These are phyloP conservation scores for Tragelaphus scriptus DNA, from an alignment of 2,113 vertebrate species.

Conservation along the genomic window DNA sequence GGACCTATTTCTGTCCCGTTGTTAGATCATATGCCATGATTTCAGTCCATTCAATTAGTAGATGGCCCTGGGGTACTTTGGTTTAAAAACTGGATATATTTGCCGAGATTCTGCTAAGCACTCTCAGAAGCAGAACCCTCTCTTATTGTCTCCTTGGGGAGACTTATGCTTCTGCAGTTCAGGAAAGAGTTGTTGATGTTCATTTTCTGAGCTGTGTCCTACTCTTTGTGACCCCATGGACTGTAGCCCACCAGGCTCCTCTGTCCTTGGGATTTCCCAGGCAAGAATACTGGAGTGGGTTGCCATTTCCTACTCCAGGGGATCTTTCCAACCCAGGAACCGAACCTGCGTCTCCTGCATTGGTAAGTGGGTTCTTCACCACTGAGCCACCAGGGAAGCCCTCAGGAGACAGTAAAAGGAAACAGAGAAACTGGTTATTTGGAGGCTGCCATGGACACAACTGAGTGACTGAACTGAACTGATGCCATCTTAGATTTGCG, in stretches of 20 bases:
- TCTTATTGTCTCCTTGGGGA: background rate
- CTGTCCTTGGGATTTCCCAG: background rate
- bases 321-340: background rate
- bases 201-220: background rate
- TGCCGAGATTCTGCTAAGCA: background rate
- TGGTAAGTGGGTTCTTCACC: background rate
- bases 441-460: background rate
- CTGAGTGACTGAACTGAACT: too few relatives aligned
- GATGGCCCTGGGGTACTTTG: background rate
- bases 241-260: background rate
- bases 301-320: background rate
- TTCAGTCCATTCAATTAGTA: constrained; percentile 9
- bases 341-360: background rate
- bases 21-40: background rate
- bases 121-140: background rate
- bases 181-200: background rate
- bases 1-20: background rate
- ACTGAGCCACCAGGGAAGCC: background rate
- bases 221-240: background rate
- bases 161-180: background rate
- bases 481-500: background rate
- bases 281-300: background rate
- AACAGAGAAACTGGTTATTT: background rate
- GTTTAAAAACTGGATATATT: background rate
- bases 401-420: background rate